These are phyloP conservation scores for Gasterosteus nipponicus DNA, from an alignment of 2,113 vertebrate genomes.

Conservation along the genomic window DNA sequence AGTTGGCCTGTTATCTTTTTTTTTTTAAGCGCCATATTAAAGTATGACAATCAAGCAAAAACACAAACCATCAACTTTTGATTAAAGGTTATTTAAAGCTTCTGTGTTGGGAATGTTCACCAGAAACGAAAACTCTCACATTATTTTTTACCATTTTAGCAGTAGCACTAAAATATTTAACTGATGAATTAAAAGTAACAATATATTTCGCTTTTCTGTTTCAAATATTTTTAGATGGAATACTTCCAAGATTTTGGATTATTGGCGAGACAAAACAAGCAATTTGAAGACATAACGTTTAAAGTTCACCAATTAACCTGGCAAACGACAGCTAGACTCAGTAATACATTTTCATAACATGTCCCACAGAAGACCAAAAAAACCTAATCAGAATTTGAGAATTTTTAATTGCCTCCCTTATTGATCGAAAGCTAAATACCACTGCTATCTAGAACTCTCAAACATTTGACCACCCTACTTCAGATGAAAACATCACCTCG, in stretches of 20 bases:
- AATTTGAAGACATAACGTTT: not conserved
- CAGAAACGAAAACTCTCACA: not conserved
- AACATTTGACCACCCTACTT: conserved; percentile 13
- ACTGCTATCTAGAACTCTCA: conserved; percentile 11
- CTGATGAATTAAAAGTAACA: no score
- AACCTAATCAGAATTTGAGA: conserved; percentile 3
- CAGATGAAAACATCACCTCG: conserved; percentile 22
- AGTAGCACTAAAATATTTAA: not conserved
- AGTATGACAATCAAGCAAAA: conserved; percentile 9
- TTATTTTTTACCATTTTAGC: not conserved
- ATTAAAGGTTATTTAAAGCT: conserved; percentile 22
- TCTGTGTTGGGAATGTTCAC: not conserved
- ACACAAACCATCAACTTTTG: conserved; percentile 26
- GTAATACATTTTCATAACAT: not conserved
- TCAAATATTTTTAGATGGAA: not conserved
- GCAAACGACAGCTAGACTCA: no score
- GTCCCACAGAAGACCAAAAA: conserved; percentile 26
- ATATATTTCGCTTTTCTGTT: not conserved
- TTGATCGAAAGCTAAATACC: conserved; percentile 28
- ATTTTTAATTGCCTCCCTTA: conserved; percentile 5
- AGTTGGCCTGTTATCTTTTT: conserved; percentile 19
- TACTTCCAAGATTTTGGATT: not conserved
- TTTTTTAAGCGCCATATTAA: conserved; percentile 2
- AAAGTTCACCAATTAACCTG: not conserved
- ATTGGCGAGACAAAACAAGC: not conserved